These are phyloP conservation scores for Chironex yamaguchii DNA, from an alignment of 30 jellyfish, hydroid and myxozoan species.

Conservation along the genomic window DNA sequence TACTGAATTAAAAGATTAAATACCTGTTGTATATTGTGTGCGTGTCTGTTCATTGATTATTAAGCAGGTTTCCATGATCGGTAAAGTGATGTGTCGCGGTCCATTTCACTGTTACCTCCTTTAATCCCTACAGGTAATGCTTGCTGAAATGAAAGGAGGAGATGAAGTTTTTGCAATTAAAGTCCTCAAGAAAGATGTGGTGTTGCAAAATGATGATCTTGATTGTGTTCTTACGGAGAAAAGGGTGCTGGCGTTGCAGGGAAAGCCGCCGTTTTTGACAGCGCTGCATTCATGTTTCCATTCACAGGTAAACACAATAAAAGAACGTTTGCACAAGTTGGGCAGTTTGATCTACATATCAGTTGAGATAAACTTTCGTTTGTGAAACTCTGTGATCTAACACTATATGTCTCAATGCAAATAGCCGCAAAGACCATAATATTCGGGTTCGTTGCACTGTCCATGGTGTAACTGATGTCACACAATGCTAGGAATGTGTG, in stretches of 20 bases:
- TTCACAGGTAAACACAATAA: slow-evolving; percentile 88
- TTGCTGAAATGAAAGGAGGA: slow-evolving; percentile 94
- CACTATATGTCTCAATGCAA: too few species aligned
- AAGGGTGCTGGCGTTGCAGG: slow-evolving; percentile 97
- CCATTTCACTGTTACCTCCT: too few species aligned
- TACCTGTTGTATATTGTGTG: neutral
- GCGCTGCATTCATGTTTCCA: slow-evolving; percentile 98
- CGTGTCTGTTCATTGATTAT: neutral
- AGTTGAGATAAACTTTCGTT: too few species aligned
- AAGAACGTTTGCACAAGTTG: too few species aligned
- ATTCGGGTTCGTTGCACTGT: too few species aligned
- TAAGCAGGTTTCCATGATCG: neutral
- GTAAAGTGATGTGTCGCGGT: too few species aligned
- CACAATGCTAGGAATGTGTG: too few species aligned
- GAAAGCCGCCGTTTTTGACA: slow-evolving; percentile 98
- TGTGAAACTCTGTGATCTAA: too few species aligned
- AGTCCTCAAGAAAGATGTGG: slow-evolving; percentile 97
- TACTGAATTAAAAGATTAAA: too few species aligned
- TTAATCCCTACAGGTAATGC: slow-evolving; percentile 79
- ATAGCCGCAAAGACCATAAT: too few species aligned
- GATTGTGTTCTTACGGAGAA: slow-evolving; percentile 98
- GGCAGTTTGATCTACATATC: too few species aligned
- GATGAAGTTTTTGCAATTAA: slow-evolving; percentile 94
- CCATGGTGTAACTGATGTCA: too few species aligned
- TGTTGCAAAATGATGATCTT: slow-evolving; percentile 95